Evolutionary conservation across 1,140 invertebrate species (phyloP), one percentile per base, ranked within the genome.

Genomic region (Micrasema longulum): DNA sequence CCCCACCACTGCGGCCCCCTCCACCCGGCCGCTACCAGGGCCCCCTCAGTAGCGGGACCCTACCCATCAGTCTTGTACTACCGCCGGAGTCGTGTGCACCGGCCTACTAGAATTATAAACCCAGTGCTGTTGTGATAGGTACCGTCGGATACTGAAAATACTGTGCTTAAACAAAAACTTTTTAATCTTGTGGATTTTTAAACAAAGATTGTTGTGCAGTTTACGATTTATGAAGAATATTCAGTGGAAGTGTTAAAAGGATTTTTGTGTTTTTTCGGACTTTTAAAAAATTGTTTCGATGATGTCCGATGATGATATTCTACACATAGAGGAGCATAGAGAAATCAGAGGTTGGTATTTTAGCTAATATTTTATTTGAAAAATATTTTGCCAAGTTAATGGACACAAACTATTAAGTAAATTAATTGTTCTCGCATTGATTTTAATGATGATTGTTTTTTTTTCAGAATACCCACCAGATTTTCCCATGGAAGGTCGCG

Each of bases 401-500:
- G n/a, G n/a, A n/a, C n/a, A n/a, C n/a, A n/a, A n/a, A n/a, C n/a
- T n/a, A n/a, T n/a, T n/a, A n/a, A n/a, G n/a, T n/a, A n/a, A n/a
- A n/a, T n/a, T n/a, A n/a, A n/a, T n/a, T n/a, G n/a, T n/a, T n/a
- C n/a, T n/a, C n/a, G n/a, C n/a, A n/a, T n/a, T n/a, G n/a, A n/a
- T n/a, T n/a, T n/a, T 50, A 18, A 6, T 52, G 45, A 47, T 57
- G 1, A n/a, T 64, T 22, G 22, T 72, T 80, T 69, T 71, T 67
- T 80, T 71, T 69, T 35, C 81, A 86, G 83, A 80, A 74, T 86
- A 82, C 72, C 81, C 82, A 55, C 81, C 80, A 77, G 86, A 87
- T 70, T 87, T 86, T 63, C 83, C 83, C 26, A 81, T 82, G 26
- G 82, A 82, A 76, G 83, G 82, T 45, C 76, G 83, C 74, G 87